phyloP scores from a whole-genome alignment of 2,888 invertebrate species.

The Amaurobius ferox region DNA sequence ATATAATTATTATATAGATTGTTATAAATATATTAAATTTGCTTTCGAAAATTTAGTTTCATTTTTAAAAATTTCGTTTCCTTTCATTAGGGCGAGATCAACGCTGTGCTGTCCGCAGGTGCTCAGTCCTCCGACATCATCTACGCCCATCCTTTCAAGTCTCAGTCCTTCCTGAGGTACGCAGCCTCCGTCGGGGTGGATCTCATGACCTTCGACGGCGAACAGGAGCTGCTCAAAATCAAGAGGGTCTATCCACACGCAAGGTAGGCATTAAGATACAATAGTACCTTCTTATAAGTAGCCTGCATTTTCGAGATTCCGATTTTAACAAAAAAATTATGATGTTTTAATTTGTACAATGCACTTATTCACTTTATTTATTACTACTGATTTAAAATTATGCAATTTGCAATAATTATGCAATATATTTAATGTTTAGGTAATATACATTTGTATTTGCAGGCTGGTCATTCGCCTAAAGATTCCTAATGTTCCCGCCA shows the following conservation, averaged over 20 bases:
- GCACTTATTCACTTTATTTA: too few species aligned
- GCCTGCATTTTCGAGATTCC: too few species aligned
- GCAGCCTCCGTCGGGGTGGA: conserved; percentile 86
- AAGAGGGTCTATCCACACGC: conserved; percentile 88
- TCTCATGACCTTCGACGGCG: conserved; percentile 95
- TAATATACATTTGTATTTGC: conserved; percentile 3
- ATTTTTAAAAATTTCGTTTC: background rate
- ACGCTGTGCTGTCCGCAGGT: conserved; percentile 85
- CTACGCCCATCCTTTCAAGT: conserved; percentile 97
- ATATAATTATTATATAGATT: background rate
- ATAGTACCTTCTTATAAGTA: too few species aligned
- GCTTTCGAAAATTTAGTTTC: background rate
- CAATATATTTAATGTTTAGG: too few species aligned
- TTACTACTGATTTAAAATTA: too few species aligned
- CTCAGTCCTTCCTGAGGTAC: conserved; percentile 90
- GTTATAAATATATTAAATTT: too few species aligned
- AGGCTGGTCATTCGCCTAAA: conserved; percentile 92
- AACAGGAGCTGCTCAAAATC: conserved; percentile 92
- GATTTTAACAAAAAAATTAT: too few species aligned
- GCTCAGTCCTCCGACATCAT: conserved; percentile 89
- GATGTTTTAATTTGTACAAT: too few species aligned
- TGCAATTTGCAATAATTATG: too few species aligned
- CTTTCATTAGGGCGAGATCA: conserved; percentile 84
- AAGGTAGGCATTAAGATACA: too few species aligned
- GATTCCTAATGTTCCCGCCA: conserved; percentile 89